Percentiles rank a stretch among this genome's conserved stretches.
phyloP scores from a whole-genome alignment of 2,797 vertebrate species.

The Neomorphus geoffroyi region DNA sequence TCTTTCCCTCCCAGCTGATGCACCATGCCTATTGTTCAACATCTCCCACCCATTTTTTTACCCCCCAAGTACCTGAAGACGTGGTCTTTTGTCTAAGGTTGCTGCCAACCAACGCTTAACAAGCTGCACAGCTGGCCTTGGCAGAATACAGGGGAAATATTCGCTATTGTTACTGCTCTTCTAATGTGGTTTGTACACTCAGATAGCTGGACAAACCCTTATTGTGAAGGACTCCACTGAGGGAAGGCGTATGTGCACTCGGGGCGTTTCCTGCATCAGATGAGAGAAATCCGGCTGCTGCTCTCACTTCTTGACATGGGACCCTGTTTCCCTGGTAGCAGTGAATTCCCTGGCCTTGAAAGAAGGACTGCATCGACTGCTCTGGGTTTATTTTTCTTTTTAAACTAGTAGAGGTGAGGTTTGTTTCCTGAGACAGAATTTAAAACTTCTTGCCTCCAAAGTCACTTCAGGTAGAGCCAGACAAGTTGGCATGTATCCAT shows the following conservation, averaged over 20 bases:
- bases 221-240: background rate
- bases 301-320: background rate
- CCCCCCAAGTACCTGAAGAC: background rate
- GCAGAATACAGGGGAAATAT: slow-evolving; percentile 28
- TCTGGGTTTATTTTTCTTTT: background rate
- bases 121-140: slow-evolving; percentile 30
- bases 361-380: background rate
- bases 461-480: background rate
- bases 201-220: background rate
- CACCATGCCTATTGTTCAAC: background rate
- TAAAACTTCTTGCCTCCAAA: background rate
- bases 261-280: background rate
- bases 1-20: background rate
- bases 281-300: background rate
- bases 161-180: slow-evolving; percentile 29
- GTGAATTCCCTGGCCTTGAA: background rate
- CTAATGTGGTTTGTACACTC: background rate
- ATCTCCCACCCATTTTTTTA: background rate
- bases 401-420: background rate
- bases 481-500: background rate
- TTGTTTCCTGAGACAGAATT: background rate
- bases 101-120: background rate
- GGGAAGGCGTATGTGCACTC: background rate
- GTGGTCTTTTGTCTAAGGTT: background rate
- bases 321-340: background rate